Evolutionary conservation across 2,113 vertebrate genomes (phyloP).

Genomic region (Zosterops japonicus): DNA sequence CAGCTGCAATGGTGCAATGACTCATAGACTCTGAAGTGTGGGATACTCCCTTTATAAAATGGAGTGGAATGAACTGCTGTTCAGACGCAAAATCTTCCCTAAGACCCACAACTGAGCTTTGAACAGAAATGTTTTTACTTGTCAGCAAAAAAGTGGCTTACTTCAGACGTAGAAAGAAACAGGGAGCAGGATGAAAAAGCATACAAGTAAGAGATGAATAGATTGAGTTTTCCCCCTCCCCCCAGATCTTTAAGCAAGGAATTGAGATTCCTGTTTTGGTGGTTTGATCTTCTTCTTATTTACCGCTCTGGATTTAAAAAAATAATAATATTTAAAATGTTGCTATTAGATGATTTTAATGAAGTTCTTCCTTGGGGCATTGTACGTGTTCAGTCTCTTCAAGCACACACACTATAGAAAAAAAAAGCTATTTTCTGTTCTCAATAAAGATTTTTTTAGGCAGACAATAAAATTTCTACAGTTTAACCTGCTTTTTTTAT

Average conservation of each 20-base stretch:
- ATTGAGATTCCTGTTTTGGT: background rate
- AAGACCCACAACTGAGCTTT: background rate
- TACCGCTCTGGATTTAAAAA: background rate
- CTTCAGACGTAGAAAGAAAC: background rate
- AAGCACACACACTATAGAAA: rapidly evolving
- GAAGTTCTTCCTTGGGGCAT: background rate
- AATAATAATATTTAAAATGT: background rate
- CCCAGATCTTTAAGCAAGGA: background rate
- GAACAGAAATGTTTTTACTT: slow-evolving; percentile 10
- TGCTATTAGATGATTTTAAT: background rate
- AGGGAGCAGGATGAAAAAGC: background rate
- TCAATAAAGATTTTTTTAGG: background rate
- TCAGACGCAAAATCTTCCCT: slow-evolving; percentile 9
- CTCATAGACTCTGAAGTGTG: slow-evolving; percentile 36
- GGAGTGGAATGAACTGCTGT: background rate
- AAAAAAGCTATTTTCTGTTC: background rate
- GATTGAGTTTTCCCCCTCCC: rapidly evolving
- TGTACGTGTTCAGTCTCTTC: background rate
- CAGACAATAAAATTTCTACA: background rate
- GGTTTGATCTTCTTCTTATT: background rate
- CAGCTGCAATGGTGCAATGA: slow-evolving; percentile 46
- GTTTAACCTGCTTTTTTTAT: background rate
- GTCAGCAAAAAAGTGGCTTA: background rate
- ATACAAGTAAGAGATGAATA: background rate
- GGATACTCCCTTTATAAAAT: slow-evolving; percentile 44